phyloP scores from a whole-genome alignment of 2,888 invertebrate genomes.

The Mechanitis mazaeus region DNA sequence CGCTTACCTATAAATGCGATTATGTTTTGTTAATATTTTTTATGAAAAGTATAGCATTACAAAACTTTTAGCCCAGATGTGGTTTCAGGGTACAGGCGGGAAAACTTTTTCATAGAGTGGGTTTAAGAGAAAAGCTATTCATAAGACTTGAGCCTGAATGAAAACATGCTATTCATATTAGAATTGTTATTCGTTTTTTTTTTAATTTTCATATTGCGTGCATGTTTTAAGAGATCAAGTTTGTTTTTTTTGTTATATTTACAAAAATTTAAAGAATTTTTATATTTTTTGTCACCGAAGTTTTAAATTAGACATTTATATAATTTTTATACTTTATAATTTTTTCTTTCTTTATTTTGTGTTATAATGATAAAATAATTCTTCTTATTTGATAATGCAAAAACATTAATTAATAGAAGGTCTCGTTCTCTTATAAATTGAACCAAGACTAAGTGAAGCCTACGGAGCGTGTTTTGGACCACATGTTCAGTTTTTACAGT shows the following conservation, averaged over 20 bases:
- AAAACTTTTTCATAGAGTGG: slow-evolving; percentile 25
- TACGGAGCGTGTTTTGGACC: slow-evolving; percentile 13
- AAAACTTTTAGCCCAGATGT: slow-evolving; percentile 29
- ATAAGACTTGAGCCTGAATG: slow-evolving; percentile 13
- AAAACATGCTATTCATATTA: slow-evolving; percentile 10
- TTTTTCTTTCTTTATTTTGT: no score
- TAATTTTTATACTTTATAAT: no score
- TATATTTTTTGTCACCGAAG: no score
- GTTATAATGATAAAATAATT: no score
- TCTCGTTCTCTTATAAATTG: slow-evolving; percentile 7
- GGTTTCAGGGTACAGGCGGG: slow-evolving; percentile 18
- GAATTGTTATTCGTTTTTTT: slow-evolving; percentile 6
- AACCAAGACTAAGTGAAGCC: slow-evolving; percentile 12
- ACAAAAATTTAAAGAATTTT: no score
- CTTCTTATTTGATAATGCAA: no score
- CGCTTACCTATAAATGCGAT: neutral
- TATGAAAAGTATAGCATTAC: slow-evolving; percentile 23
- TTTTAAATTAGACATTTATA: no score
- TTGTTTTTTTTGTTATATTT: no score
- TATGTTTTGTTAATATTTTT: slow-evolving; percentile 6
- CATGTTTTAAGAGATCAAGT: neutral
- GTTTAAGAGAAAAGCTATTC: slow-evolving; percentile 16
- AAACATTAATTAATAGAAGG: no score
- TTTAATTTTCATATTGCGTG: neutral
- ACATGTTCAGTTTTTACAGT: slow-evolving; percentile 22